Conservation (phyloP, 2,888 invertebrate genomes). For the Idaea aversata region DNA sequence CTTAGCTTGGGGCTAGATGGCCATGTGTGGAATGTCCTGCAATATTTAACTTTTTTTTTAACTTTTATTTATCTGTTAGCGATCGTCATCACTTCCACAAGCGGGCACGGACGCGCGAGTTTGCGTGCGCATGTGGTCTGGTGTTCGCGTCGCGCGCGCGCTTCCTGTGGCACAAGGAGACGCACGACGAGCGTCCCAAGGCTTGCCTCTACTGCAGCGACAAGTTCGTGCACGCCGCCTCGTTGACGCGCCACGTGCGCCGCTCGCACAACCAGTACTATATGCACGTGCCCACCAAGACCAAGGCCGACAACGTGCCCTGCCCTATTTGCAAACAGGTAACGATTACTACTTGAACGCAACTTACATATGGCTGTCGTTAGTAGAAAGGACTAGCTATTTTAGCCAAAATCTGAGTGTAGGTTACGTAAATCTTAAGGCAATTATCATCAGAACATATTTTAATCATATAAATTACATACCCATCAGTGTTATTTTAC, state of each 20-base stretch:
- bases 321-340: conserved; percentile 88
- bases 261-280: conserved; percentile 89
- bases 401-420: too few species aligned
- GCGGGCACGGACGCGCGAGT: conserved; percentile 84
- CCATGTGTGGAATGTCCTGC: too few species aligned
- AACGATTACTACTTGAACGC: conserved; percentile 4
- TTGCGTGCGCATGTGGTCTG: conserved; percentile 89
- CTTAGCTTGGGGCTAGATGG: too few species aligned
- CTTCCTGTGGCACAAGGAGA: conserved; percentile 92
- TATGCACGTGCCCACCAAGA: conserved; percentile 82
- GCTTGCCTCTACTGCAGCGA: conserved; percentile 92
- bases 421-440: too few species aligned
- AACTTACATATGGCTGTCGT: not conserved
- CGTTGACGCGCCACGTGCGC: conserved; percentile 90
- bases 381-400: not conserved
- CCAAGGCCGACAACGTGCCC: conserved; percentile 85
- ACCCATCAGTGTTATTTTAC: too few species aligned
- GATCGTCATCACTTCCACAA: conserved; percentile 88
- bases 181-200: conserved; percentile 90
- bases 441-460: too few species aligned
- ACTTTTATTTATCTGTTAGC: conserved; percentile 42
- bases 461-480: too few species aligned
- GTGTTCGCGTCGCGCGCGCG: conserved; percentile 91
- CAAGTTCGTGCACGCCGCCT: conserved; percentile 91
- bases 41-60: too few species aligned